These are phyloP conservation scores for Leucophenga montana DNA, from an alignment of 2,888 invertebrate species.

Conservation along the genomic window DNA sequence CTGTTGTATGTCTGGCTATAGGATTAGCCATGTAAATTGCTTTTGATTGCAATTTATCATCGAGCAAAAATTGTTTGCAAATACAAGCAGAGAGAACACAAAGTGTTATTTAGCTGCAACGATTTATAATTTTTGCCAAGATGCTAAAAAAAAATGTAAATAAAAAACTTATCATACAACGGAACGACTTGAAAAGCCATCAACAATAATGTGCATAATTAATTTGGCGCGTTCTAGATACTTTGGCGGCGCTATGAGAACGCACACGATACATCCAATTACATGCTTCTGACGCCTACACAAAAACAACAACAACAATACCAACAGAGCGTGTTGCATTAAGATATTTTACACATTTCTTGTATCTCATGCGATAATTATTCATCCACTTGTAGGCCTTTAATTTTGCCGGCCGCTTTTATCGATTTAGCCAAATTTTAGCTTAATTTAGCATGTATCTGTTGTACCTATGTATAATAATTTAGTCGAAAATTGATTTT, in stretches of 20 bases:
- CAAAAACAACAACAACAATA: neutral
- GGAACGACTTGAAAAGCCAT: neutral
- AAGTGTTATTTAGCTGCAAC: neutral
- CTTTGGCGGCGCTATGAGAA: neutral
- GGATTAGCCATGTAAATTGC: slow-evolving; percentile 17
- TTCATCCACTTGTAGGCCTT: too few species aligned
- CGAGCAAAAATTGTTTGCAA: neutral
- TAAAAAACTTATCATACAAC: neutral
- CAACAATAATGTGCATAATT: slow-evolving; percentile 19
- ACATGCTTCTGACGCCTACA: slow-evolving; percentile 7
- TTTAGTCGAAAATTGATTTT: too few species aligned
- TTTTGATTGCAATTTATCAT: slow-evolving; percentile 22
- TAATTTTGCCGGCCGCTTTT: too few species aligned
- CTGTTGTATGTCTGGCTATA: slow-evolving; percentile 8
- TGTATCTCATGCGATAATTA: neutral
- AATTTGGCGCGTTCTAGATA: slow-evolving; percentile 18
- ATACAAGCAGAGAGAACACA: neutral
- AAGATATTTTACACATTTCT: neutral
- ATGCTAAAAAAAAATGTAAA: too few species aligned
- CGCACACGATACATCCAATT: slow-evolving; percentile 1
- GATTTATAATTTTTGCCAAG: neutral
- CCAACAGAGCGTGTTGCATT: neutral
- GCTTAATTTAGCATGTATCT: neutral
- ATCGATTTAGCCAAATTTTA: too few species aligned
- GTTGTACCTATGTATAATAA: too few species aligned